Base-by-base conservation (phyloP, 2,888 invertebrate genomes). In the Cyaniris semiargus region DNA sequence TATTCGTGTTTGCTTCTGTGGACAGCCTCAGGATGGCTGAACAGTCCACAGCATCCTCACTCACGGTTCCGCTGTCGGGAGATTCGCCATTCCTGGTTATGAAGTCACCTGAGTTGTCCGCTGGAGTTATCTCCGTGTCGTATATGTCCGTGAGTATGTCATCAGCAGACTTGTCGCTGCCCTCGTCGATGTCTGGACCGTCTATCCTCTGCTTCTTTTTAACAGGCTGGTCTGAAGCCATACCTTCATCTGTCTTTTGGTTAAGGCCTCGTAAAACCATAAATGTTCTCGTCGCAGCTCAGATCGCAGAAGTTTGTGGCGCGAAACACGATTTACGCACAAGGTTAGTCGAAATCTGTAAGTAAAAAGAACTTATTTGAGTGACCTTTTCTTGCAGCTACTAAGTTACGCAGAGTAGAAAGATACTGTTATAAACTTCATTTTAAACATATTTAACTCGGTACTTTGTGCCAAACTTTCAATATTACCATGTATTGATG, bases 141-240 rank as follows among this genome's bases (percentile, higher is more conserved):
- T 90, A 94, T 80, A 93, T 89, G 78, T 93, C 92, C 38, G 89
- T 87, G 56, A 92, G 86, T 75, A 89, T 92, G 80, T 94, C 94
- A 79, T 95, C 95, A 31, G 94, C 89, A 77, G 95, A 95, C 77
- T 93, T 91, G 79, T 94, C 94, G 76, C 91, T 90, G 44, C 87
- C 89, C 80, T 95, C 95, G 81, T 95, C 95, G 75, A 95, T 94
- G 80, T 95, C 95, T 13, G 95, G 95, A 10, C 94, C 94, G 82
- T 96, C 96, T 82, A 97, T 96, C 85, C 97, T 95, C 87, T 96
- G 96, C 87, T 97, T 96, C 94, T 97, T 97, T 88, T 97, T 97
- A 84, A 96, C 96, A 82, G 97, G 97, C 92, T 97, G 97, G 91
- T 97, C 96, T 83, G 96, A 96, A 86, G 95, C 96, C 96, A 96